Evolutionary conservation across 2,888 invertebrate genomes (phyloP).

Genomic region (Odontothrips loti): DNA sequence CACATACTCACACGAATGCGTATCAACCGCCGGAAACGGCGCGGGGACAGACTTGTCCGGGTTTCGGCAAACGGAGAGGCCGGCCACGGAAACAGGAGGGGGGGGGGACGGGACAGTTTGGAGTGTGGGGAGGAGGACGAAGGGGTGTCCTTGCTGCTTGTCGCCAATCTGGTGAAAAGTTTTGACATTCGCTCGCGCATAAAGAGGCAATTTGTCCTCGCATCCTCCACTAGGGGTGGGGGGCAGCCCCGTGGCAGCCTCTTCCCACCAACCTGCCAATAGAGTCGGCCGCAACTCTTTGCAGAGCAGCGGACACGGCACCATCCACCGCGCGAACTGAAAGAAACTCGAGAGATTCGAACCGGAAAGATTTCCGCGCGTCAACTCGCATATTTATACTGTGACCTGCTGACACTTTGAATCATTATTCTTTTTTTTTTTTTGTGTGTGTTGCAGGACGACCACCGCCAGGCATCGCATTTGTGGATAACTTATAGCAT

Average conservation of each 20-base stretch:
- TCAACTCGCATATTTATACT: too few relatives aligned
- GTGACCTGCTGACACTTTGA: too few relatives aligned
- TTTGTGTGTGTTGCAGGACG: slow-evolving; percentile 2
- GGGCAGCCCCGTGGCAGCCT: neutral
- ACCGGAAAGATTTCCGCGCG: neutral
- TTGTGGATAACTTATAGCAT: slow-evolving; percentile 10
- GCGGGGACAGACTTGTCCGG: neutral
- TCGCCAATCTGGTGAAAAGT: slow-evolving; percentile 1
- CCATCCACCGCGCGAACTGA: neutral
- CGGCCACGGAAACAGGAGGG: neutral
- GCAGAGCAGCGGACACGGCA: too few relatives aligned
- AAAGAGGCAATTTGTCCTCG: neutral
- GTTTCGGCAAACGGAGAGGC: neutral
- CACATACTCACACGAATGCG: neutral
- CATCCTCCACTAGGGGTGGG: neutral
- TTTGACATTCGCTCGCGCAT: neutral
- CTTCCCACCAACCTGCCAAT: slow-evolving; percentile 1
- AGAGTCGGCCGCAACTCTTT: too few relatives aligned
- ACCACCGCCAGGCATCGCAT: neutral
- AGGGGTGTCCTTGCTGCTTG: neutral
- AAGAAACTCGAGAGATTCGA: neutral
- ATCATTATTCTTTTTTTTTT: neutral
- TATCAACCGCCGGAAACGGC: neutral
- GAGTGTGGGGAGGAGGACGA: neutral
- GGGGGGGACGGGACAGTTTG: neutral